Evolutionary conservation across 2,113 vertebrate species (phyloP).

Genomic region (Polyodon spathula): DNA sequence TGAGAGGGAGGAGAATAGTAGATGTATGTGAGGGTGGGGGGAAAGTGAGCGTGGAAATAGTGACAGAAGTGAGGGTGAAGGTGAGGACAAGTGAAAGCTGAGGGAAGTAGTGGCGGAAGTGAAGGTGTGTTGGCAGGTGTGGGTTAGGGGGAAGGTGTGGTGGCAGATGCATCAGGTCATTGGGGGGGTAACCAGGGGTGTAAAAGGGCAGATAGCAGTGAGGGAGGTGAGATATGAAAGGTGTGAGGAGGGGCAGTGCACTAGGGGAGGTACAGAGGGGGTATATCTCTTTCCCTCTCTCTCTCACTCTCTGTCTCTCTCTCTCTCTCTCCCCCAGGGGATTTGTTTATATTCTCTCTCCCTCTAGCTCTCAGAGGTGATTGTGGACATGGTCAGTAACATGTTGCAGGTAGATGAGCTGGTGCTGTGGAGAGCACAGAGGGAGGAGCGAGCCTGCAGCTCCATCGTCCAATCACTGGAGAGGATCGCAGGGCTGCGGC

Average conservation of each 20-base stretch:
- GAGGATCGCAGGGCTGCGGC: conserved; percentile 71
- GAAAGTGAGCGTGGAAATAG: not conserved
- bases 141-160: not conserved
- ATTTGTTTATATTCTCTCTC: too few relatives aligned
- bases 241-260: not conserved
- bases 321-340: too few relatives aligned
- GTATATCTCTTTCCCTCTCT: not conserved
- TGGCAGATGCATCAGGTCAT: too few relatives aligned
- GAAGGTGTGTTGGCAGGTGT: not conserved
- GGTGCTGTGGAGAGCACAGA: conserved; percentile 79
- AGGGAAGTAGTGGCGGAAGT: not conserved
- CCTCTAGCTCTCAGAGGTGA: conserved; percentile 73
- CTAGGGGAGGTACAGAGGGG: not conserved
- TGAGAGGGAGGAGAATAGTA: not conserved
- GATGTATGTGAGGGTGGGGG: not conserved
- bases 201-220: too few relatives aligned
- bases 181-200: too few relatives aligned
- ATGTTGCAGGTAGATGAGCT: conserved; percentile 90
- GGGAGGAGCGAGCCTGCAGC: conserved; percentile 82
- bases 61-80: not conserved
- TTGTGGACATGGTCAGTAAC: conserved; percentile 96
- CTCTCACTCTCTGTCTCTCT: not conserved
- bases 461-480: conserved; percentile 81
- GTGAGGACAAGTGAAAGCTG: not conserved
- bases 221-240: not conserved